Conservation (phyloP, 2,113 vertebrate species). For the Rhegmatorhina hoffmannsi region DNA sequence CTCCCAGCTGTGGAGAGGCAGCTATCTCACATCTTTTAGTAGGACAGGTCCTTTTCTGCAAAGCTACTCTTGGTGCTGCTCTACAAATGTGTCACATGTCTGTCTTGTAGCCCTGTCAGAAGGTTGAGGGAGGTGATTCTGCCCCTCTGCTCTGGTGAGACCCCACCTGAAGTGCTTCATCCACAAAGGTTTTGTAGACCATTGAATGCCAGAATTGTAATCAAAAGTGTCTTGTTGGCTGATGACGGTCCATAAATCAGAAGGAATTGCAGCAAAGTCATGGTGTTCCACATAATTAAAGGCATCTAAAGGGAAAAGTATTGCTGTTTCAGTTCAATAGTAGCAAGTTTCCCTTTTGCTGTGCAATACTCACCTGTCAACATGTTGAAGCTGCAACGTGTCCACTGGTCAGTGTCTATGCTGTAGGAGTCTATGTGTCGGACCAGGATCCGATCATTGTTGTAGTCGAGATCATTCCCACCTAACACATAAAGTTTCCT, state of each 20-base stretch:
- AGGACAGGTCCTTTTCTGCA: not conserved
- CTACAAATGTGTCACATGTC: not conserved
- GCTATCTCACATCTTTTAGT: not conserved
- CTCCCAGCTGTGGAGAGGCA: not conserved
- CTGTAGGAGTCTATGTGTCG: constrained; percentile 94
- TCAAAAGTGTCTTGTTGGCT: not conserved
- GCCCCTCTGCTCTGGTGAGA: not conserved
- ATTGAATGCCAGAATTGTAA: not conserved
- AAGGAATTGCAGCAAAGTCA: not conserved
- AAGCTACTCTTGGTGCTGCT: not conserved
- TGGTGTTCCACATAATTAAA: not conserved
- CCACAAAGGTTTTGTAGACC: not conserved
- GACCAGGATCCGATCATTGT: constrained; percentile 94
- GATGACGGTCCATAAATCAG: not conserved
- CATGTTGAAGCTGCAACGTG: constrained; percentile 91
- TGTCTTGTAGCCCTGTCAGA: not conserved
- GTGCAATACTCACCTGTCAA: constrained; percentile 82
- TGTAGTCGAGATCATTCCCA: constrained; percentile 95
- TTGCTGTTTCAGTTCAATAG: not conserved
- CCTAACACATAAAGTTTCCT: constrained; percentile 93
- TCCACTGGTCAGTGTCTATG: constrained; percentile 95
- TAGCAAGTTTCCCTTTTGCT: not conserved
- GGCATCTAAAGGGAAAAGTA: not conserved
- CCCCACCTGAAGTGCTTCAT: not conserved
- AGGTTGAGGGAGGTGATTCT: not conserved